Percentiles rank a stretch among this genome's conserved stretches.
These are phyloP conservation scores for Caenorhabditis japonica DNA, from an alignment of 2,888 invertebrate genomes.

Conservation along the genomic window DNA sequence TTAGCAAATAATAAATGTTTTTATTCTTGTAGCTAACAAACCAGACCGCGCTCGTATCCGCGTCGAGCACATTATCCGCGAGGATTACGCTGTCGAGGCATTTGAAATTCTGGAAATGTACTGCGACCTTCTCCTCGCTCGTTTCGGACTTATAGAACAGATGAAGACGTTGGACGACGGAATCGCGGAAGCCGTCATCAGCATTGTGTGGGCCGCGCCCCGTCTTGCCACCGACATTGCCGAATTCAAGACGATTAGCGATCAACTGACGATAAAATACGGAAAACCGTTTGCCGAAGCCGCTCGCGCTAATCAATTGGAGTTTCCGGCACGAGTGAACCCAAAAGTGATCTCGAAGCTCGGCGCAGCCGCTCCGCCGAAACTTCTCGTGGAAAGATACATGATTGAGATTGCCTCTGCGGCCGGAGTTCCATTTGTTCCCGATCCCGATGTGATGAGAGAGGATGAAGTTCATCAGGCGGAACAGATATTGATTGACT, in stretches of 20 bases:
- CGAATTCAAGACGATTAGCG: constrained; percentile 84
- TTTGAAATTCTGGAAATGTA: constrained; percentile 99
- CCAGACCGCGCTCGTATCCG: constrained; percentile 88
- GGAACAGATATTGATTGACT: constrained; percentile 77
- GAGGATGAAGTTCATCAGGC: constrained; percentile 74
- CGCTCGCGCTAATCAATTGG: constrained; percentile 86
- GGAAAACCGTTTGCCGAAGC: constrained; percentile 92
- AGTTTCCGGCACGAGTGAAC: constrained; percentile 77
- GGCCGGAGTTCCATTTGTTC: constrained; percentile 93
- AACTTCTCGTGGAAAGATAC: constrained; percentile 92
- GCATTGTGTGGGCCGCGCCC: constrained; percentile 96
- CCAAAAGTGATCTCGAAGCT: constrained; percentile 86
- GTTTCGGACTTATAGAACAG: constrained; percentile 95
- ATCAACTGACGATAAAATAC: constrained; percentile 91
- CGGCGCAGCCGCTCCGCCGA: constrained; percentile 93
- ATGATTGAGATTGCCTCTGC: constrained; percentile 95
- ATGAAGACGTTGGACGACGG: constrained; percentile 95
- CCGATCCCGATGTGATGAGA: constrained; percentile 85
- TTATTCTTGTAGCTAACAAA: constrained; percentile 78
- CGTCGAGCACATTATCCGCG: constrained; percentile 96
- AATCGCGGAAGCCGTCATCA: constrained; percentile 93
- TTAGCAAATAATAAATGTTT: too few relatives aligned
- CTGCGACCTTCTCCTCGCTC: constrained; percentile 93
- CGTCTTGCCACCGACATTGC: constrained; percentile 82
- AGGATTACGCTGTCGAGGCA: constrained; percentile 97